A percentile compares a stretch with the other conserved stretches of the same genome.
Evolutionary conservation across 2,888 invertebrate species (phyloP).

Genomic region (Lepidochitona cinerea): DNA sequence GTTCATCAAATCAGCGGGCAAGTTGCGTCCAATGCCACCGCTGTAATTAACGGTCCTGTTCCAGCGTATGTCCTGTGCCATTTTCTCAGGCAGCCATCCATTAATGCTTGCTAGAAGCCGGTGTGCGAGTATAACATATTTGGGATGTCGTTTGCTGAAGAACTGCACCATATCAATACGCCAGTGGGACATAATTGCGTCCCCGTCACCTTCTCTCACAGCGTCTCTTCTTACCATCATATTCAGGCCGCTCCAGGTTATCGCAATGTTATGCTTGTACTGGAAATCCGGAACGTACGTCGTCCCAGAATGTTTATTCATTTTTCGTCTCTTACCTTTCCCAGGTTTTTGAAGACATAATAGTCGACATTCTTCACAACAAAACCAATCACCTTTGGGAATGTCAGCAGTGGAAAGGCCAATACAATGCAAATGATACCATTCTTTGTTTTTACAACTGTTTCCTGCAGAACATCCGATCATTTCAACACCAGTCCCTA

Average conservation of each 20-base stretch:
- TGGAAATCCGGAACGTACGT: neutral
- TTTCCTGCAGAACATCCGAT: slow-evolving; percentile 28
- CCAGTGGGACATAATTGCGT: slow-evolving; percentile 36
- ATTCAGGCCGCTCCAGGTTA: slow-evolving; percentile 37
- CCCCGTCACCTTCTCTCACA: slow-evolving; percentile 37
- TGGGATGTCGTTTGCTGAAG: slow-evolving; percentile 17
- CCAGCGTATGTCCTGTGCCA: slow-evolving; percentile 19
- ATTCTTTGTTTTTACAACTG: slow-evolving; percentile 23
- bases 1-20: slow-evolving; percentile 34
- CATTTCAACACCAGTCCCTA: slow-evolving; percentile 29
- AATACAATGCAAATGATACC: slow-evolving; percentile 29
- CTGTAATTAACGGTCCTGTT: slow-evolving; percentile 34
- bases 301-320: too few species aligned
- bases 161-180: slow-evolving; percentile 15
- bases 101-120: slow-evolving; percentile 19
- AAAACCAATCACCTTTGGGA: slow-evolving; percentile 27
- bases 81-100: slow-evolving; percentile 29
- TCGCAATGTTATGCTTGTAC: slow-evolving; percentile 19
- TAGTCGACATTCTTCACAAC: slow-evolving; percentile 21
- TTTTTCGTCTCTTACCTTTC: neutral
- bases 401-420: slow-evolving; percentile 19
- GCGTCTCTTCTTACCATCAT: slow-evolving; percentile 33
- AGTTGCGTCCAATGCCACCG: slow-evolving; percentile 32
- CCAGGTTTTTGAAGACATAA: neutral
- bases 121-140: slow-evolving; percentile 33